These are phyloP conservation scores for Gavialis gangeticus DNA, from an alignment of 2,113 vertebrate species.

Conservation along the genomic window DNA sequence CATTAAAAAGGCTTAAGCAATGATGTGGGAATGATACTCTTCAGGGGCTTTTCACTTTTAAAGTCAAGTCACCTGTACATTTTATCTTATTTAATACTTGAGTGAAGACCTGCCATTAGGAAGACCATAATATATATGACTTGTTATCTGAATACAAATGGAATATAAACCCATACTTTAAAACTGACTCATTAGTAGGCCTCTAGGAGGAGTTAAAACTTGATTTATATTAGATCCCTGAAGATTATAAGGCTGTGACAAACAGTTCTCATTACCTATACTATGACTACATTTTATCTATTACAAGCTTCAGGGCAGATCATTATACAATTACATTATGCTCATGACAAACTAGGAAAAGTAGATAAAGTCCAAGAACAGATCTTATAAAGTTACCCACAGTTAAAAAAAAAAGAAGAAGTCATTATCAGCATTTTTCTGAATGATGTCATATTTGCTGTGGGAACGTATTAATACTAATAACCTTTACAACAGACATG, in stretches of 20 bases:
- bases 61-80: conserved; percentile 39
- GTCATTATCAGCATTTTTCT: background rate
- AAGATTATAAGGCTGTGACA: conserved; percentile 1
- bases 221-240: conserved; percentile 29
- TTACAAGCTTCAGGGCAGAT: conserved; percentile 25
- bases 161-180: conserved; percentile 40
- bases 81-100: conserved; percentile 14
- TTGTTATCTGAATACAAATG: conserved; percentile 35
- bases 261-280: conserved; percentile 27
- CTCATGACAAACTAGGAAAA: background rate
- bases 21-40: background rate
- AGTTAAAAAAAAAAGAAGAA: background rate
- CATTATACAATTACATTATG: background rate
- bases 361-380: background rate
- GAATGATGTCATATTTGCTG: background rate
- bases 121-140: conserved; percentile 40
- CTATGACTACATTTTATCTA: conserved; percentile 5
- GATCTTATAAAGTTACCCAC: background rate
- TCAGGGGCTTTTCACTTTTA: background rate
- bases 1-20: conserved; percentile 44
- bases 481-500: background rate
- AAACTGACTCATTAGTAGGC: conserved; percentile 6
- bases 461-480: background rate
- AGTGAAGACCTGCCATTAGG: conserved; percentile 23
- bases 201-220: background rate